A percentile compares a stretch with the other conserved stretches of the same genome.
These are phyloP conservation scores for Pangasianodon gigas DNA, from an alignment of 2,113 vertebrate genomes.

Conservation along the genomic window DNA sequence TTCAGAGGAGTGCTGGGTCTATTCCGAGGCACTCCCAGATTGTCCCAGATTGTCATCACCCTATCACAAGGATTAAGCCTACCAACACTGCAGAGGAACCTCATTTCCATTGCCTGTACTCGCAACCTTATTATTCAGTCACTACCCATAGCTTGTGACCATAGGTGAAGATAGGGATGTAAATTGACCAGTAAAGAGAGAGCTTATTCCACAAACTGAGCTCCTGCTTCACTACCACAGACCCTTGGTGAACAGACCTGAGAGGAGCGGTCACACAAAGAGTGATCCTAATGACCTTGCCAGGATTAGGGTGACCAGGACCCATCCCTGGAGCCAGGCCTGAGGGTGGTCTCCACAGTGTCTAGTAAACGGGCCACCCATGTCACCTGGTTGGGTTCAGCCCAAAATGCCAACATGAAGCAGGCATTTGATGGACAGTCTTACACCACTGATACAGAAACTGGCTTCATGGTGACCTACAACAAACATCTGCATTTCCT, in stretches of 20 bases:
- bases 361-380: background rate
- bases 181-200: background rate
- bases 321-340: background rate
- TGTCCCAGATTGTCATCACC: background rate
- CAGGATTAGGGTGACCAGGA: background rate
- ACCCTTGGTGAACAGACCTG: background rate
- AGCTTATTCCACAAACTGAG: background rate
- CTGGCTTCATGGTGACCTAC: background rate
- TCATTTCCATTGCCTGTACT: background rate
- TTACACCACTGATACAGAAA: background rate
- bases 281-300: background rate
- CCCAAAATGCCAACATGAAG: background rate
- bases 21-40: background rate
- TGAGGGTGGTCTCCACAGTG: background rate
- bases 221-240: background rate
- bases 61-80: background rate
- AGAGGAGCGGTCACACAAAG: background rate
- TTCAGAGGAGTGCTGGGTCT: background rate
- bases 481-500: background rate
- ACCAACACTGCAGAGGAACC: background rate
- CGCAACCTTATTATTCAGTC: background rate
- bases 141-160: background rate
- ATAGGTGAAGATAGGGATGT: background rate
- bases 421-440: background rate
- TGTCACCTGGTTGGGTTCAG: background rate